These are phyloP conservation scores for Channa maculata DNA, from an alignment of 2,113 vertebrate genomes.

Conservation along the genomic window DNA sequence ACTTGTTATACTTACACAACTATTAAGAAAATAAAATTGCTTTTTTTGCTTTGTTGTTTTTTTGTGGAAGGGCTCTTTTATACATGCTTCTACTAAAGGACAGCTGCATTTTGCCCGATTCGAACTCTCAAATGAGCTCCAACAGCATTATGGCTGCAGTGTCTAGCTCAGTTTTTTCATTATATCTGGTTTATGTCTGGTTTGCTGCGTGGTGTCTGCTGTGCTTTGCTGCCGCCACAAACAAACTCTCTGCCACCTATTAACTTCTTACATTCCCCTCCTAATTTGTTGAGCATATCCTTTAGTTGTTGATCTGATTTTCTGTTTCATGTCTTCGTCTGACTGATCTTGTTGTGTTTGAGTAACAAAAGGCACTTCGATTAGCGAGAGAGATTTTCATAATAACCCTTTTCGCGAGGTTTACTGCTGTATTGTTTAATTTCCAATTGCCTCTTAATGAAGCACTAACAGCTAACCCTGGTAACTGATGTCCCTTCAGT, in stretches of 20 bases:
- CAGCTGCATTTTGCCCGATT: no score
- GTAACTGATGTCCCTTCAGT: constrained; percentile 20
- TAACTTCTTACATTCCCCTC: background rate
- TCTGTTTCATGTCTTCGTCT: constrained; percentile 6
- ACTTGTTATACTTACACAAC: no score
- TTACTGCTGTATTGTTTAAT: constrained; percentile 41
- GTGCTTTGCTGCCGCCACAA: background rate
- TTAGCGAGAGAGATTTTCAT: constrained; percentile 38
- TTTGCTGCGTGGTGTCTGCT: background rate
- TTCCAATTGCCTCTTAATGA: constrained; percentile 51
- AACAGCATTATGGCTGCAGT: no score
- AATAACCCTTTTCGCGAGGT: constrained; percentile 30
- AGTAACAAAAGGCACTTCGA: constrained; percentile 9
- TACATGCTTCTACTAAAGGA: no score
- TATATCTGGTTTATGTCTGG: no score
- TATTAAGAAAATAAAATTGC: background rate
- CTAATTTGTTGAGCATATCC: background rate
- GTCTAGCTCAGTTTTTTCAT: no score
- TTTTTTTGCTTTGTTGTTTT: no score
- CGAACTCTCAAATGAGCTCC: no score
- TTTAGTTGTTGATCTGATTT: constrained; percentile 1
- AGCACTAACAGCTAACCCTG: constrained; percentile 29
- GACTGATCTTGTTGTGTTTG: constrained; percentile 22
- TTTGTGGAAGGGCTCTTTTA: no score
- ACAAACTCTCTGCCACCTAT: background rate